A percentile compares a stretch with the other conserved stretches of the same genome.
Conservation (phyloP, 2,797 vertebrate genomes). For the Antrozous pallidus region DNA sequence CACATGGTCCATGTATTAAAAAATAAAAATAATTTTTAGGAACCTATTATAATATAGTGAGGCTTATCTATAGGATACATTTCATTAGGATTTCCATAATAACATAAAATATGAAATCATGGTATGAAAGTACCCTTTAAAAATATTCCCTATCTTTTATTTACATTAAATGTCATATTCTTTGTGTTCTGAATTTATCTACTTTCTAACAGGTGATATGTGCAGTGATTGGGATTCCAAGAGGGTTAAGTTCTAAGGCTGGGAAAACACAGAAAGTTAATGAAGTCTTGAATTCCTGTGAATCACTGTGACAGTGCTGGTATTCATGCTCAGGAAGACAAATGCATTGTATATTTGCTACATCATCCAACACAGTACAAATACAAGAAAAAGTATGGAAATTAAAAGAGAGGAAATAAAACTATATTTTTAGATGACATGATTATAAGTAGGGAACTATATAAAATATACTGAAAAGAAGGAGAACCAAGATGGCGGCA, state of each 20-base stretch:
- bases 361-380: neutral
- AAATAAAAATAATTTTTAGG: neutral
- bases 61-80: neutral
- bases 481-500: too few relatives aligned
- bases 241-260: neutral
- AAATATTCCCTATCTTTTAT: neutral
- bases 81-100: neutral
- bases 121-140: neutral
- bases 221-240: neutral
- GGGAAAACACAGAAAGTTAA: neutral
- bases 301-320: neutral
- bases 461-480: neutral
- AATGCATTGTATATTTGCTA: neutral
- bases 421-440: neutral
- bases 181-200: neutral
- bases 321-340: neutral
- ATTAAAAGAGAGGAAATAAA: neutral
- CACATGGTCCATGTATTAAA: neutral
- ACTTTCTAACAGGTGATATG: neutral
- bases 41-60: neutral
- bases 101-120: neutral
- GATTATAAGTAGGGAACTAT: neutral
- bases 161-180: neutral
- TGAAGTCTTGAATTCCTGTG: neutral
- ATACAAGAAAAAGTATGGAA: neutral